These are phyloP conservation scores for Lycorma delicatula DNA, from an alignment of 1,140 invertebrate species.

Conservation along the genomic window DNA sequence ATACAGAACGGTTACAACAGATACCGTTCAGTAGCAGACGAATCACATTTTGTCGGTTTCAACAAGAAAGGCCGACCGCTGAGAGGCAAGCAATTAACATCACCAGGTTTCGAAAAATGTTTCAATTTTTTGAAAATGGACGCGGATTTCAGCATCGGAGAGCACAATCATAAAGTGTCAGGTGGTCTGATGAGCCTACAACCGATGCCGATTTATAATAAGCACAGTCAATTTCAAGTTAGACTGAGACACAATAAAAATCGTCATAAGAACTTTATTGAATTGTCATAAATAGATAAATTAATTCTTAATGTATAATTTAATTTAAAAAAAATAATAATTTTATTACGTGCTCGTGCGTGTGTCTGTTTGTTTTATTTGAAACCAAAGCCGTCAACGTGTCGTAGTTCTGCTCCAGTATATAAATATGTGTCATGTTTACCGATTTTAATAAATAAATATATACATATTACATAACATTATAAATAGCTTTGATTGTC, in stretches of 20 bases:
- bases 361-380: too few species aligned
- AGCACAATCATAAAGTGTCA: constrained; percentile 42
- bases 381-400: too few species aligned
- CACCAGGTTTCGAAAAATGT: constrained; percentile 38
- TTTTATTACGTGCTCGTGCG: too few species aligned
- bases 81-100: constrained; percentile 18
- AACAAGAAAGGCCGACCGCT: constrained; percentile 42
- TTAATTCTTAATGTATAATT: too few species aligned
- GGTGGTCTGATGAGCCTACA: constrained; percentile 24
- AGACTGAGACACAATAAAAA: background rate
- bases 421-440: too few species aligned
- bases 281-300: too few species aligned
- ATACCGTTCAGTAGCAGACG: constrained; percentile 41
- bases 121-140: constrained; percentile 46
- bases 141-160: constrained; percentile 40
- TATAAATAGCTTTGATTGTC: too few species aligned
- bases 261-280: constrained; percentile 1
- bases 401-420: too few species aligned
- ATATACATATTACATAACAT: too few species aligned
- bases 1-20: constrained; percentile 42
- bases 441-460: too few species aligned
- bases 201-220: constrained; percentile 20
- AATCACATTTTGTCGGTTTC: constrained; percentile 42
- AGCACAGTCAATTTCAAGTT: background rate
- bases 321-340: too few species aligned